A percentile compares a stretch with the other conserved stretches of the same genome.
Conservation (phyloP, 1,140 invertebrate species). For the Neocloeon triangulifer region DNA sequence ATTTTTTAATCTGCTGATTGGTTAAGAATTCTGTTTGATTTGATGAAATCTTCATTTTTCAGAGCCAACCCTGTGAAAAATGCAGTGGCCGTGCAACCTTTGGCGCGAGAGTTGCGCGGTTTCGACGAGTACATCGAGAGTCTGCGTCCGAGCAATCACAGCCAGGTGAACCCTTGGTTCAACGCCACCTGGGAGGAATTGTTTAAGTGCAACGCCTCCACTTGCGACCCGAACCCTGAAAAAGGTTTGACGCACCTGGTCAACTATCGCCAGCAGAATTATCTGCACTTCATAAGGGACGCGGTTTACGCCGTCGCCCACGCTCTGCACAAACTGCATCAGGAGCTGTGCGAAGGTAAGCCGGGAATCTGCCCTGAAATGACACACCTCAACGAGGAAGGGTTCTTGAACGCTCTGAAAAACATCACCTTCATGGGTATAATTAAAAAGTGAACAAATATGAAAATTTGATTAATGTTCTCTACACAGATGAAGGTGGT, state of each 20-base stretch:
- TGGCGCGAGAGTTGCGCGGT: conserved; percentile 19
- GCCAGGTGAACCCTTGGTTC: conserved; percentile 29
- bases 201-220: conserved; percentile 19
- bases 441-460: no score
- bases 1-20: no score
- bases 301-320: conserved; percentile 28
- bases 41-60: no score
- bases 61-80: conserved; percentile 23
- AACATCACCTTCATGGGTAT: conserved; percentile 28
- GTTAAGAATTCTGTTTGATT: no score
- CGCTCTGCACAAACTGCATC: conserved; percentile 23
- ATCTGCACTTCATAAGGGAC: conserved; percentile 29
- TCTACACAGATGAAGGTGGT: conserved; percentile 20
- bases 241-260: not conserved
- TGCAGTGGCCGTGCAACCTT: conserved; percentile 27
- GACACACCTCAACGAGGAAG: conserved; percentile 18
- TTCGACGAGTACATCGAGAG: conserved; percentile 27
- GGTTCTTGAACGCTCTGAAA: conserved; percentile 19
- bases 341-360: conserved; percentile 15
- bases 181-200: conserved; percentile 37
- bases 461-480: not conserved
- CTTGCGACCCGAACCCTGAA: conserved; percentile 9
- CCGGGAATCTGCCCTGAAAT: conserved; percentile 21
- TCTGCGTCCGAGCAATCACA: conserved; percentile 15
- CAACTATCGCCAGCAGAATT: conserved; percentile 17